Base-by-base conservation (phyloP, 23 tunicate species). In the Diplosoma virens region DNA sequence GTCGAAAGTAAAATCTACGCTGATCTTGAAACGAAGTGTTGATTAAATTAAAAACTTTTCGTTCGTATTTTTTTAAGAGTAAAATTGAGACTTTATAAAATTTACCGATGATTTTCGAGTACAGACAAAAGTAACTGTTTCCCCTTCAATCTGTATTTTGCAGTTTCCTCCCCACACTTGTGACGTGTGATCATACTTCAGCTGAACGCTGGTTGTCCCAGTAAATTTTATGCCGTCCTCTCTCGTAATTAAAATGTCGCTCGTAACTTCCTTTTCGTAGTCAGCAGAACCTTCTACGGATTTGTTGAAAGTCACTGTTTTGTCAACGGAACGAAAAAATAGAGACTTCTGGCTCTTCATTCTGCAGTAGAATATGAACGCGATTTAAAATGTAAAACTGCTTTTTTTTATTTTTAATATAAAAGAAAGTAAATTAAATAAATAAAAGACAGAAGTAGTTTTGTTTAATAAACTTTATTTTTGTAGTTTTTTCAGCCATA, bases 211-310 rank as follows among this genome's bases (percentile, higher is more conserved):
- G 46, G 66, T 9, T 23, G 1, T 29, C 3, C 95, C 95, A 32
- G 59, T 32, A 28, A 53, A 54, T 29, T 56, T 67, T 1, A 67
- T 46, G 16, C 87, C 95, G 45, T 81, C 95, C 30, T 60, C 81
- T 30, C 58, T 59, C 28, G 64, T 66, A n/a, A 46, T 67, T 37
- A 41, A 25, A 32, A 81, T 60, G 45, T 67, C 60, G 25, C 82
- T 60, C 23, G 83, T 41, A 30, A 81, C 46, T 0, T 34, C 70
- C 0, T 46, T 45, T 1, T 66, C 77, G 73, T 67, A n/a, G 37
- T 80, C 50, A 2, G 61, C 79, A 27, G 81, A 45, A 11, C 59
- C 41, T 37, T 58, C 64, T 7, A 48, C 66, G 59, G 28, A 28
- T 9, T 26, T 34, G 78, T 60, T 80, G 25, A 68, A 26, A 7